phyloP scores from a whole-genome alignment of 2,888 invertebrate genomes.

The Lumbricus terrestris region DNA sequence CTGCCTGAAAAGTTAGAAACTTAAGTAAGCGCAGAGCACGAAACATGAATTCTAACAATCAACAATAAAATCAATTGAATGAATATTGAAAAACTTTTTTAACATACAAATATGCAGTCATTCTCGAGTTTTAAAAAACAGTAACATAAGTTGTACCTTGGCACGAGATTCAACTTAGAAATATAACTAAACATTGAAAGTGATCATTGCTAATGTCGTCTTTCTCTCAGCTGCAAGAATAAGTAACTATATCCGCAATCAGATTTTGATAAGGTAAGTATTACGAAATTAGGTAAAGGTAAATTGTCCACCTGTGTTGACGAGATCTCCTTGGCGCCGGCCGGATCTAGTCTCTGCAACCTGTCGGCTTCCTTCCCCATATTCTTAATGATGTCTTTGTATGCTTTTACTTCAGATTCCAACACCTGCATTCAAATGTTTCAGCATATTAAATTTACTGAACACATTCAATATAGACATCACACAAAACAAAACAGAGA shows the following conservation, averaged over 20 bases:
- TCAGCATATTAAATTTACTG: neutral
- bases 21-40: neutral
- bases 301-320: slow-evolving; percentile 50
- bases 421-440: slow-evolving; percentile 67
- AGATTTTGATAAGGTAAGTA: neutral
- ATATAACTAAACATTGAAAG: neutral
- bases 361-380: slow-evolving; percentile 51
- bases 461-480: neutral
- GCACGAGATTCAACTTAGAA: neutral
- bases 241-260: neutral
- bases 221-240: neutral
- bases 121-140: too few species aligned
- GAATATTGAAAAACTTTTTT: neutral
- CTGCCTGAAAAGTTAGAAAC: slow-evolving; percentile 29
- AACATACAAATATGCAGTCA: neutral
- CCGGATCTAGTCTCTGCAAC: slow-evolving; percentile 72
- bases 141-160: neutral
- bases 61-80: too few species aligned
- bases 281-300: neutral
- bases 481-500: neutral
- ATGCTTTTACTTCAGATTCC: slow-evolving; percentile 56
- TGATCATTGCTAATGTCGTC: neutral
- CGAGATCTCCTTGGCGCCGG: slow-evolving; percentile 65
- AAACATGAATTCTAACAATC: neutral
- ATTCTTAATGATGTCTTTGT: slow-evolving; percentile 52